Evolutionary conservation across 2,888 invertebrate species (phyloP).

Genomic region (Nemotelus pantherinus): DNA sequence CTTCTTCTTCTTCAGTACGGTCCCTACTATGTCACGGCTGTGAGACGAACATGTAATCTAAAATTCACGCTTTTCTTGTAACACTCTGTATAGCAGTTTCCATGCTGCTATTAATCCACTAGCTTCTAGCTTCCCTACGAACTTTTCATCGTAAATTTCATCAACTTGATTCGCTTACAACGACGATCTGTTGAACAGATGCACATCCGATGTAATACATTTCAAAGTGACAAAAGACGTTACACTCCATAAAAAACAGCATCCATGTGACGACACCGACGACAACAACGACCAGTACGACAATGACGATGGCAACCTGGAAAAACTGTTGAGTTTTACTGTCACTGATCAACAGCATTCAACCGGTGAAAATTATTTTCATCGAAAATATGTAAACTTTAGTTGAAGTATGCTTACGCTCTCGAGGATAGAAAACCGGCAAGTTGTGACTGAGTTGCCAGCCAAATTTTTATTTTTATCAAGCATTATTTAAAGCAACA

Average conservation of each 20-base stretch:
- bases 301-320: not conserved
- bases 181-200: not conserved
- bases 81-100: not conserved
- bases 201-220: constrained; percentile 17
- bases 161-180: not conserved
- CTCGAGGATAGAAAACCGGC: not conserved
- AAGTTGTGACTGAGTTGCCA: not conserved
- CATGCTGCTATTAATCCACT: constrained; percentile 2
- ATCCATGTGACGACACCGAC: constrained; percentile 11
- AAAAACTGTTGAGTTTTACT: too few relatives aligned
- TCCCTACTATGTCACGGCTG: too few relatives aligned
- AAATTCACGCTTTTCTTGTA: constrained; percentile 41
- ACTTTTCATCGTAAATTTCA: constrained; percentile 2
- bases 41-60: constrained; percentile 12
- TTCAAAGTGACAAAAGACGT: constrained; percentile 32
- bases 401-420: not conserved
- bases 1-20: not conserved
- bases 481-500: too few relatives aligned
- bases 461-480: too few relatives aligned
- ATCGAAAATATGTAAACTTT: constrained; percentile 34
- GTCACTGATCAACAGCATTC: too few relatives aligned
- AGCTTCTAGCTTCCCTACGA: not conserved
- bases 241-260: constrained; percentile 19
- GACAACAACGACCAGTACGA: not conserved
- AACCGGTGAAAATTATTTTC: constrained; percentile 25